Conservation (phyloP, 2,113 vertebrate genomes). For the Calidris pygmaea region DNA sequence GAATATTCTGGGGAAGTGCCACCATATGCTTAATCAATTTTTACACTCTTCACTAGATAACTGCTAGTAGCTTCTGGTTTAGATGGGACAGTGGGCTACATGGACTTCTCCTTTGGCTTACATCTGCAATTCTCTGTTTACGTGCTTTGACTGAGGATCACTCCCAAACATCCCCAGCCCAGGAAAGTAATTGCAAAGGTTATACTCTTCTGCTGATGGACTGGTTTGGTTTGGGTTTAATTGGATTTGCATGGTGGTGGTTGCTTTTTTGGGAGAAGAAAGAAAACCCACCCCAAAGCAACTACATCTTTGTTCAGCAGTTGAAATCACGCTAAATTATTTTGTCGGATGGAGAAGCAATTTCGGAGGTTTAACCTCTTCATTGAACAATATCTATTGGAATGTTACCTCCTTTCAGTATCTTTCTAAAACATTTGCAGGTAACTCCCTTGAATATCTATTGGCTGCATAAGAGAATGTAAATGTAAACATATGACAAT, state of each 20-base stretch:
- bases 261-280: not conserved
- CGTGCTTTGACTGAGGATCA: not conserved
- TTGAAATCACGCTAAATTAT: not conserved
- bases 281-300: not conserved
- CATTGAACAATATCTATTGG: not conserved
- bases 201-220: not conserved
- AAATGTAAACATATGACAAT: not conserved
- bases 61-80: not conserved
- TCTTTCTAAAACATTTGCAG: not conserved
- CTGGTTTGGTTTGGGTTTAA: not conserved
- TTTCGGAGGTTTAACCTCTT: not conserved
- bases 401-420: not conserved
- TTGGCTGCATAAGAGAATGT: not conserved
- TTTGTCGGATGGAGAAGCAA: not conserved
- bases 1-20: not conserved
- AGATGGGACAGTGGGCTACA: not conserved
- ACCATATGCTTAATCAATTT: not conserved
- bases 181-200: not conserved
- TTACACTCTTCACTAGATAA: not conserved
- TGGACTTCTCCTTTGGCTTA: not conserved
- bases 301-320: not conserved
- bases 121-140: not conserved
- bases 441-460: not conserved
- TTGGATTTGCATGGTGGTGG: not conserved
- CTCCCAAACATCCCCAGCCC: not conserved